These are phyloP conservation scores for Lasioglossum marginatum DNA, from an alignment of 2,888 invertebrate species.

Conservation along the genomic window DNA sequence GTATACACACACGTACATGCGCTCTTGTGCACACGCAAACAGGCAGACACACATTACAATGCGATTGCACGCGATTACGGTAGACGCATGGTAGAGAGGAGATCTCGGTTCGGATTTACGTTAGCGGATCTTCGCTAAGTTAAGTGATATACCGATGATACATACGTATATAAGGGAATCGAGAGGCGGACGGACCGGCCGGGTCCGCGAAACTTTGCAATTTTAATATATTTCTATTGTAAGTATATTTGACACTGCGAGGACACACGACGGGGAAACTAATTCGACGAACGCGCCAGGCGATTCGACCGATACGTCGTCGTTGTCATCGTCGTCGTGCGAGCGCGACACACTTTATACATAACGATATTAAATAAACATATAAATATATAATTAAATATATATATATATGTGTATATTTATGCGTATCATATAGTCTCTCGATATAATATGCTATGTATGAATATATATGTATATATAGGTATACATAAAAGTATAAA, in stretches of 20 bases:
- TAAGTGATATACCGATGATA: conserved; percentile 61
- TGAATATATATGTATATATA: conserved; percentile 30
- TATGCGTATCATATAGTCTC: not conserved
- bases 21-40: not conserved
- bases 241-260: conserved; percentile 73
- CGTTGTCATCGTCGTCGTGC: conserved; percentile 31
- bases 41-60: not conserved
- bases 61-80: not conserved
- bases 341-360: conserved; percentile 50
- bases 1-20: not conserved
- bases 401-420: conserved; percentile 25
- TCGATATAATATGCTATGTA: not conserved
- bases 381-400: conserved; percentile 37
- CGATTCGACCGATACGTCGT: conserved; percentile 26
- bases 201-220: conserved; percentile 74
- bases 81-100: conserved; percentile 23
- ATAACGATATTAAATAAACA: conserved; percentile 33
- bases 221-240: conserved; percentile 82
- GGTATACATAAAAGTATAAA: conserved; percentile 22
- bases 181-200: conserved; percentile 33
- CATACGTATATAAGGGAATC: conserved; percentile 48
- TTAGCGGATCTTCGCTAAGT: conserved; percentile 61
- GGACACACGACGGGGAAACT: conserved; percentile 52
- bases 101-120: conserved; percentile 61
- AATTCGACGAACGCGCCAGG: conserved; percentile 63